phyloP scores from a whole-genome alignment of 2,888 invertebrate species.

The Hedya salicella region DNA sequence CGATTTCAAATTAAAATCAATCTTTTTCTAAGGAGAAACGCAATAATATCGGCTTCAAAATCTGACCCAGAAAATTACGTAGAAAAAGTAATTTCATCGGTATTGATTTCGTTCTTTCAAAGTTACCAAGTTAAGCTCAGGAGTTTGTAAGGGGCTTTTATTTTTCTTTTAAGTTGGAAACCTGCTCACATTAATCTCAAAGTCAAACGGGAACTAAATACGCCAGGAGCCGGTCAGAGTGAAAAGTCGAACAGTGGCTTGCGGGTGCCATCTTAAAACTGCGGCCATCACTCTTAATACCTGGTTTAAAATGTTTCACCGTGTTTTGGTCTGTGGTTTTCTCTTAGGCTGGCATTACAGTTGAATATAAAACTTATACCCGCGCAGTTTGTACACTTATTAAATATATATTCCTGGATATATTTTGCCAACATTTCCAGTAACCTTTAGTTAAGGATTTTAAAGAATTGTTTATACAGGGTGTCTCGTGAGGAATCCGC shows the following conservation, averaged over 20 bases:
- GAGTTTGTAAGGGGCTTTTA: constrained; percentile 22
- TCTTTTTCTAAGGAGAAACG: background rate
- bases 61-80: background rate
- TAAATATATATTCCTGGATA: no score
- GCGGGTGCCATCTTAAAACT: constrained; percentile 13
- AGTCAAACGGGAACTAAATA: constrained; percentile 49
- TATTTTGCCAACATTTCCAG: no score
- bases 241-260: constrained; percentile 15
- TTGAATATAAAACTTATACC: no score
- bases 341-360: background rate
- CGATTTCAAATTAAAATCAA: background rate
- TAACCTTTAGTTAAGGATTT: no score
- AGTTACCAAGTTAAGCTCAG: constrained; percentile 28
- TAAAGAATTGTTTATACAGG: no score
- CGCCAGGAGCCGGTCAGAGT: constrained; percentile 39
- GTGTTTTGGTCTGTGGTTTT: background rate
- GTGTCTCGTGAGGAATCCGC: no score
- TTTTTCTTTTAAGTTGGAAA: constrained; percentile 42
- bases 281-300: constrained; percentile 14
- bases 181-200: constrained; percentile 46
- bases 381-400: no score
- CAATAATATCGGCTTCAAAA: background rate
- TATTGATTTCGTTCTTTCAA: constrained; percentile 20
- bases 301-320: constrained; percentile 6
- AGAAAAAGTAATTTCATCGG: constrained; percentile 4